Evolutionary conservation across 2,113 vertebrate species (phyloP).

Genomic region (Actenoides hombroni): DNA sequence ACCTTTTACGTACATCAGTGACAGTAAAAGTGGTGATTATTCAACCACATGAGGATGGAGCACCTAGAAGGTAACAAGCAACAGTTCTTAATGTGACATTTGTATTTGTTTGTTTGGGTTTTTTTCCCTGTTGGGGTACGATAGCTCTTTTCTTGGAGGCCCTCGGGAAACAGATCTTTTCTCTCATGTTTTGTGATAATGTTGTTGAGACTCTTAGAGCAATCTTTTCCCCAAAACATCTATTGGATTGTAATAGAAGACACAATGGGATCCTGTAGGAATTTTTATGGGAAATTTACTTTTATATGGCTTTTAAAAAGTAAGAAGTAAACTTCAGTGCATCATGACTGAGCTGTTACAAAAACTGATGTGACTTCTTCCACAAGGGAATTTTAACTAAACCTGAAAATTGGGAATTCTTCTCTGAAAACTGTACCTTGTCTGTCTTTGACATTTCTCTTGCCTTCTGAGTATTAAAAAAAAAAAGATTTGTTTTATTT

Average conservation of each 20-base stretch:
- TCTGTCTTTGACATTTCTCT: not conserved
- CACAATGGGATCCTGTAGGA: not conserved
- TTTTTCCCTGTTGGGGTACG: not conserved
- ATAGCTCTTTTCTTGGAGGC: not conserved
- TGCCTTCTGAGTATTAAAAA: not conserved
- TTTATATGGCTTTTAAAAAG: not conserved
- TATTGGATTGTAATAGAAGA: not conserved
- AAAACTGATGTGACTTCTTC: not conserved
- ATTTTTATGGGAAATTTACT: not conserved
- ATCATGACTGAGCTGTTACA: not conserved
- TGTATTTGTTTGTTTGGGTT: not conserved
- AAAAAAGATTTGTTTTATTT: not conserved
- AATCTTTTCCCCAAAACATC: not conserved
- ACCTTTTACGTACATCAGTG: constrained; percentile 90
- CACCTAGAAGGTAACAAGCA: constrained; percentile 85
- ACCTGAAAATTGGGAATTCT: not conserved
- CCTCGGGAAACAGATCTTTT: not conserved
- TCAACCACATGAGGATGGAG: constrained; percentile 91
- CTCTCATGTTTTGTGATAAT: not conserved
- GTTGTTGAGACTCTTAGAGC: not conserved
- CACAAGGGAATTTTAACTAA: not conserved
- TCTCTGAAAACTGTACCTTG: not conserved
- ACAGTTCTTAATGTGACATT: not conserved
- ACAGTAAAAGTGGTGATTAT: constrained; percentile 95
- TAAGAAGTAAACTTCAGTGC: not conserved